Evolutionary conservation across 2,888 invertebrate species (phyloP), one percentile per base, ranked within the genome.

Genomic region (Apotomis betuletana): DNA sequence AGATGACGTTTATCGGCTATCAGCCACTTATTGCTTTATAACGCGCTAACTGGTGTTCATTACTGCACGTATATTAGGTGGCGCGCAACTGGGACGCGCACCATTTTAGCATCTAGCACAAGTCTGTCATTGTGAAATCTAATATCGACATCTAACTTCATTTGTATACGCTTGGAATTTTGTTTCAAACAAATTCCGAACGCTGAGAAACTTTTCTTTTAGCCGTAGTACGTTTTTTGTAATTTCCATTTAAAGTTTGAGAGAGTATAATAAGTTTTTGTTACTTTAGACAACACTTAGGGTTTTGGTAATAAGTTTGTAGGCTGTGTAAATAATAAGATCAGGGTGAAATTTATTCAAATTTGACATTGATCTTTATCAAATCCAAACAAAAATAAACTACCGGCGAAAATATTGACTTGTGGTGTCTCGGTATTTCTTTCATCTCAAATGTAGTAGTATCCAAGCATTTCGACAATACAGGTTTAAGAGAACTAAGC

Each of bases 81-180:
- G 67, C 67, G 15, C 73, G 74, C 58, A 83, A 80, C 77, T 82
- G 70, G 83, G 75, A 76, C 82, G 78, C 78, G 78, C 74, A 74
- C 79, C 76, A 77, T 82, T 83, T 83, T 76, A 81, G 78, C 76
- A 70, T 74, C 74, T 74, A 74, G 74, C 73, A 73, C 74, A 69
- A 68, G 38, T 63, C 12, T 63, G 72, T 59, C 67, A 70, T 70
- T 60, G 46, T 6, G 73, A 73, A 73, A 73, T 58, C 46, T 65
- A 73, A 73, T 73, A 73, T 70, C 70, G 61, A 67, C 60, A 58
- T 58, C 55, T 61, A 69, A 63, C 63, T 63, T 59, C 4, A 71
- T 67, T 67, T 62, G 49, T 71, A n/a, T 67, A 36, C 6, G 15
- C 13, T 36, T 58, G 13, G 51, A 65, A 58, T 27, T 62, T 58